Conservation (phyloP, 2,888 invertebrate species). For the Pyralis farinalis region DNA sequence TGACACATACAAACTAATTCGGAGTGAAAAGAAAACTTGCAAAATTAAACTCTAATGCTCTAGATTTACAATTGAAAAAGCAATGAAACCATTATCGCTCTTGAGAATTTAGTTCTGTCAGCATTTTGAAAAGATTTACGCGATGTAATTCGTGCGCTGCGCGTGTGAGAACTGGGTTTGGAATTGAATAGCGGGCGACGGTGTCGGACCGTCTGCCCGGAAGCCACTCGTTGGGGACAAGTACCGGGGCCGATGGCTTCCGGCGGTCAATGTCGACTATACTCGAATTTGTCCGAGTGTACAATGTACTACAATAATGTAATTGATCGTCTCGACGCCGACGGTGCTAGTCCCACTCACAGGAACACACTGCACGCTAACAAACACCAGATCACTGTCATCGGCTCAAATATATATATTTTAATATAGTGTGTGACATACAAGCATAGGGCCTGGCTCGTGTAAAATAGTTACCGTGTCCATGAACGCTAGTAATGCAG, state of each 20-base stretch:
- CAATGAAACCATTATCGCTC: not conserved
- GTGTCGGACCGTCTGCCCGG: slow-evolving; percentile 30
- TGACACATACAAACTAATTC: not conserved
- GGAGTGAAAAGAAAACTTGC: not conserved
- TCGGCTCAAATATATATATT: too few relatives aligned
- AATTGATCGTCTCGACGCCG: too few relatives aligned
- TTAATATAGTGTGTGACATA: too few relatives aligned
- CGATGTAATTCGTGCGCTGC: slow-evolving; percentile 5
- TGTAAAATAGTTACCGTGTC: too few relatives aligned
- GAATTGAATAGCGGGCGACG: slow-evolving; percentile 14
- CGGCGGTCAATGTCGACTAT: slow-evolving; percentile 50
- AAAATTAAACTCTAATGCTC: not conserved
- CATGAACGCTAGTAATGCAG: too few relatives aligned
- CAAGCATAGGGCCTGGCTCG: too few relatives aligned
- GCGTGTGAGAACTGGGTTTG: slow-evolving; percentile 14
- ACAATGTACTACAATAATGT: not conserved
- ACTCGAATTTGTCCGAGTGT: slow-evolving; percentile 5
- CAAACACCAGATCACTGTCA: too few relatives aligned
- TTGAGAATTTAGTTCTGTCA: slow-evolving; percentile 18
- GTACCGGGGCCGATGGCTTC: slow-evolving; percentile 52
- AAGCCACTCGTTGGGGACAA: slow-evolving; percentile 55
- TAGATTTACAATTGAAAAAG: not conserved
- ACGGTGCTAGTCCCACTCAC: too few relatives aligned
- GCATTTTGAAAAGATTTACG: slow-evolving; percentile 14
- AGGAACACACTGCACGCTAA: too few relatives aligned